phyloP scores from a whole-genome alignment of 2,797 vertebrate genomes.

The Parambassis ranga region DNA sequence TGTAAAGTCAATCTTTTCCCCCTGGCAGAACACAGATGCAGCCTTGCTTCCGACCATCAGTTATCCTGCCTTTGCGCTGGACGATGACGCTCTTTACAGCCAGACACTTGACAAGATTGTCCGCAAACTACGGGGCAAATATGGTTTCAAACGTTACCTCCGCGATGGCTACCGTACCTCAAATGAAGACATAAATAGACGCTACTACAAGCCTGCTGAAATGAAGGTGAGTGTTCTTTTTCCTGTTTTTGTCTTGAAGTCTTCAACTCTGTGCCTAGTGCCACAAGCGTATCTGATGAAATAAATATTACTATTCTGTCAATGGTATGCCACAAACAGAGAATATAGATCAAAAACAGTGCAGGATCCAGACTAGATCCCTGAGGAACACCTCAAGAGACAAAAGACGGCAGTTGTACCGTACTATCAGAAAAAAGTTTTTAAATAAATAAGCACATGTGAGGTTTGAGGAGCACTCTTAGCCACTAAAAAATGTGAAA shows the following conservation, averaged over 20 bases:
- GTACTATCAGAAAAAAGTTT: too few species aligned
- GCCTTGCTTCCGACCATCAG: constrained; percentile 94
- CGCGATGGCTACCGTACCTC: constrained; percentile 94
- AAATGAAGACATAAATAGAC: constrained; percentile 89
- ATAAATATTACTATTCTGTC: background rate
- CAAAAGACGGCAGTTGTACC: too few species aligned
- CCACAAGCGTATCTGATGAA: background rate
- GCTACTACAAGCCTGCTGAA: constrained; percentile 94
- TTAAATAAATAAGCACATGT: background rate
- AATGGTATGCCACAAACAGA: background rate
- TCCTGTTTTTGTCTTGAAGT: background rate
- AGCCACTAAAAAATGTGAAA: background rate
- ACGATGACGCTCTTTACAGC: constrained; percentile 91
- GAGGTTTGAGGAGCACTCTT: background rate
- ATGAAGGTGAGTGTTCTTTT: constrained; percentile 87
- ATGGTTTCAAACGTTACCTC: constrained; percentile 95
- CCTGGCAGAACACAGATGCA: constrained; percentile 91
- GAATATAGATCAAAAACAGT: background rate
- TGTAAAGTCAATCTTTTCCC: background rate
- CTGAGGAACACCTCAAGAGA: background rate
- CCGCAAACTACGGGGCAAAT: constrained; percentile 92
- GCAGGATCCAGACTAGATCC: background rate
- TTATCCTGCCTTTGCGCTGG: constrained; percentile 97
- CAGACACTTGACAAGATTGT: constrained; percentile 96
- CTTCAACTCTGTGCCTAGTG: background rate